Conservation (phyloP, 2,113 vertebrate species). For the Propithecus coquereli region DNA sequence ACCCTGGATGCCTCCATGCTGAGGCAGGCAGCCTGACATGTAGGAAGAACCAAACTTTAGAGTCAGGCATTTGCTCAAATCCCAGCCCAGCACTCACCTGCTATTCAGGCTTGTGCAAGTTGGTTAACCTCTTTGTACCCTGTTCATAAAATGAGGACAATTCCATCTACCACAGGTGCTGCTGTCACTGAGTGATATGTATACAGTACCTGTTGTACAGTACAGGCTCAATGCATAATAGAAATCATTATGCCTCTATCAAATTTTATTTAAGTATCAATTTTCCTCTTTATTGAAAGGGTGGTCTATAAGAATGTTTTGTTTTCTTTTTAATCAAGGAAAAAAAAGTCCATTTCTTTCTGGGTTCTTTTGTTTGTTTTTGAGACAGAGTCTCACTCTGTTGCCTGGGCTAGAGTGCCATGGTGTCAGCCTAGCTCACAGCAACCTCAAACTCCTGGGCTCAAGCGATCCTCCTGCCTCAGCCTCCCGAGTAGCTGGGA, state of each 20-base stretch:
- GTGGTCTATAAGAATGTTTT: neutral
- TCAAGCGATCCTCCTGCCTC: neutral
- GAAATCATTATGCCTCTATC: neutral
- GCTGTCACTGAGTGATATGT: neutral
- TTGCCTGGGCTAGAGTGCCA: neutral
- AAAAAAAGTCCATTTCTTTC: neutral
- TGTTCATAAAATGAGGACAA: neutral
- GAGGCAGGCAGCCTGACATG: neutral
- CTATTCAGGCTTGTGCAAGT: neutral
- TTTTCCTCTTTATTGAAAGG: slow-evolving; percentile 9
- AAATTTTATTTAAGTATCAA: neutral
- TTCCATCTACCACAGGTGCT: no score
- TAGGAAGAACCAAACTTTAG: neutral
- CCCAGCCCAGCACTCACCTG: neutral
- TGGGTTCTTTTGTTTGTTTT: neutral
- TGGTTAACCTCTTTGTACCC: neutral
- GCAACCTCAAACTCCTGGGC: neutral
- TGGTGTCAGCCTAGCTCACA: no score
- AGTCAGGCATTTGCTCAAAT: neutral
- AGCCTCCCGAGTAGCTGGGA: neutral
- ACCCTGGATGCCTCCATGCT: neutral
- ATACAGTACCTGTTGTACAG: neutral
- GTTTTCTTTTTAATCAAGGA: neutral
- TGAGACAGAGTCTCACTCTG: neutral
- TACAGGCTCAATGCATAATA: neutral